Percentiles rank a stretch among this genome's conserved stretches.
phyloP scores from a whole-genome alignment of 2,113 vertebrate species.

The Psilopsiagon aymara region DNA sequence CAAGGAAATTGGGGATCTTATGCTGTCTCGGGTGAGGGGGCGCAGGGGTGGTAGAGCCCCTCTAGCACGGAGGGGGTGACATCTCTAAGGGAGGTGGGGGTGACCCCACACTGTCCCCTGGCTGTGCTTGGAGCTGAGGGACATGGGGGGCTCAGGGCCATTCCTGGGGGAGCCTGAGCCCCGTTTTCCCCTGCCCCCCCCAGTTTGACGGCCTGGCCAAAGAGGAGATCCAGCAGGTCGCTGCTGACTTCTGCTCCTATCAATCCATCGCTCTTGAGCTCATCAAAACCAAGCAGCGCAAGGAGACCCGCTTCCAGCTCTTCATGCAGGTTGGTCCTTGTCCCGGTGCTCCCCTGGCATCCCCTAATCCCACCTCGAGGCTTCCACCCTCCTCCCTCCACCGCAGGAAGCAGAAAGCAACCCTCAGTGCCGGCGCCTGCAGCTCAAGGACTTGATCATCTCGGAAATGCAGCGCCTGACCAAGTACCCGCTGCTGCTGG shows the following conservation, averaged over 20 bases:
- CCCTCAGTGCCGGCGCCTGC: constrained; percentile 90
- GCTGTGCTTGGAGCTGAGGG: not conserved
- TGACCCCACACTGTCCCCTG: not conserved
- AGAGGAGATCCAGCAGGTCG: constrained; percentile 88
- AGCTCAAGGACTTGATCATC: constrained; percentile 93
- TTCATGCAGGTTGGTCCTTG: constrained; percentile 78
- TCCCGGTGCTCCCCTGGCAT: too few species aligned
- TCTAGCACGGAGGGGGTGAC: too few species aligned
- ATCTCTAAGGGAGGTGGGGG: not conserved
- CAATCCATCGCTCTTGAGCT: constrained; percentile 90
- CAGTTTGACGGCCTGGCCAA: constrained; percentile 88
- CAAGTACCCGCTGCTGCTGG: constrained; percentile 93
- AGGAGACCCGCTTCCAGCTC: constrained; percentile 88
- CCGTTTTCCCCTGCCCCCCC: rapidly evolving
- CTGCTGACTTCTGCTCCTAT: constrained; percentile 87
- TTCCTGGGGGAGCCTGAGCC: not conserved
- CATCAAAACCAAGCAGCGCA: constrained; percentile 91
- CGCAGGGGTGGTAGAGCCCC: too few species aligned
- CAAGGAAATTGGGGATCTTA: constrained; percentile 86
- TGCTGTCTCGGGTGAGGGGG: constrained; percentile 85
- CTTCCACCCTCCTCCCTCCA: rapidly evolving
- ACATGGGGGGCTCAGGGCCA: not conserved
- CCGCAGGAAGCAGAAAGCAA: constrained; percentile 82
- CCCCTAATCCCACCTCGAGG: rapidly evolving
- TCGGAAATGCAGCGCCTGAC: constrained; percentile 94